Percentiles rank a stretch among this genome's conserved stretches.
Evolutionary conservation across 2,888 invertebrate species (phyloP).

Genomic region (Corythucha ciliata): DNA sequence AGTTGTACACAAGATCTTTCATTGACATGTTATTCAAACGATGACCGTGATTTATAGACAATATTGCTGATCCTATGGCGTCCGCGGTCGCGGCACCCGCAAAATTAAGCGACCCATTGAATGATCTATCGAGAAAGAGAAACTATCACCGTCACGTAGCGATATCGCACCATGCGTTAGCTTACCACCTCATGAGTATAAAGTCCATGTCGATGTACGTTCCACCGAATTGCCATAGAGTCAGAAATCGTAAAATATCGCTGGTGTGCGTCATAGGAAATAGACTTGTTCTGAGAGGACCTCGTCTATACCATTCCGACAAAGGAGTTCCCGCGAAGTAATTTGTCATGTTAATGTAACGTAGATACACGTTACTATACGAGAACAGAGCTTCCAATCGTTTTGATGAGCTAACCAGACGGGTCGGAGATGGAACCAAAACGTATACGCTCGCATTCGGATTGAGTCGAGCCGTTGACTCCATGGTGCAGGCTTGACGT

Average conservation of each 20-base stretch:
- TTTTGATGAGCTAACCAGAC: background rate
- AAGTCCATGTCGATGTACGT: constrained; percentile 68
- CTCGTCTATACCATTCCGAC: constrained; percentile 46
- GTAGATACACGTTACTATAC: constrained; percentile 29
- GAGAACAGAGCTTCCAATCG: too few relatives aligned
- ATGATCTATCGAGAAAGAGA: constrained; percentile 43
- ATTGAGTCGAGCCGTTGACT: constrained; percentile 56
- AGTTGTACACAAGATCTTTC: constrained; percentile 35
- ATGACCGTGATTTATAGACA: constrained; percentile 54
- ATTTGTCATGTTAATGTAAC: constrained; percentile 31
- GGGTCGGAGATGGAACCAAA: constrained; percentile 33
- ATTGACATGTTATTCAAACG: constrained; percentile 50
- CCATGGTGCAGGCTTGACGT: constrained; percentile 58
- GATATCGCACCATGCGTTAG: too few relatives aligned
- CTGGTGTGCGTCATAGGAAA: constrained; percentile 55
- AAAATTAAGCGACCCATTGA: constrained; percentile 52
- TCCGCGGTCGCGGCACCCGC: constrained; percentile 52
- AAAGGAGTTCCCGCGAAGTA: constrained; percentile 47
- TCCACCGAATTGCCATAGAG: constrained; percentile 66
- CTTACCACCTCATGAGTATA: constrained; percentile 50
- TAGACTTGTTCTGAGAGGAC: constrained; percentile 45
- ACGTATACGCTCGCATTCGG: constrained; percentile 48
- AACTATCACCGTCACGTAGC: background rate
- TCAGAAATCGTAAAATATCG: constrained; percentile 55
- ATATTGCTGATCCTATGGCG: constrained; percentile 56